These are phyloP conservation scores for Ciona savignyi DNA, from an alignment of 23 tunicate species.

Conservation along the genomic window DNA sequence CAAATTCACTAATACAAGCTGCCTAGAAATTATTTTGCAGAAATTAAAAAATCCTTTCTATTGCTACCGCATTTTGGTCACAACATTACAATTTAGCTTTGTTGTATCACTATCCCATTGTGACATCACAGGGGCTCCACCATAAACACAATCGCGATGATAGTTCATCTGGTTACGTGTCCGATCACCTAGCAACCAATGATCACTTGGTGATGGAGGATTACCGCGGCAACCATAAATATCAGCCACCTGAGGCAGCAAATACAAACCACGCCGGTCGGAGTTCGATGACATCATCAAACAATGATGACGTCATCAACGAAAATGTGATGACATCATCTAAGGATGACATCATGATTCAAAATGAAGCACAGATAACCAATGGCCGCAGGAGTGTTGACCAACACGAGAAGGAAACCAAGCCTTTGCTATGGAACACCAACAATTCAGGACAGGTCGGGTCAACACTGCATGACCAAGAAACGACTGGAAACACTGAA, in stretches of 20 bases:
- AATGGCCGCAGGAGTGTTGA: background rate
- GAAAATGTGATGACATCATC: slow-evolving; percentile 4
- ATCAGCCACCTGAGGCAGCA: background rate
- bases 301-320: too few relatives aligned
- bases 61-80: too few relatives aligned
- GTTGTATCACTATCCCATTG: background rate
- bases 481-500: background rate
- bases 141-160: slow-evolving; percentile 19
- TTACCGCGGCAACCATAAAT: background rate
- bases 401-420: slow-evolving; percentile 4
- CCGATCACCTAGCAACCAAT: slow-evolving; percentile 14
- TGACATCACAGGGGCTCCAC: background rate
- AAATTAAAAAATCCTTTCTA: too few relatives aligned
- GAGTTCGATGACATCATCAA: slow-evolving; percentile 18
- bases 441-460: slow-evolving; percentile 42
- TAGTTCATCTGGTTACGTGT: slow-evolving; percentile 39
- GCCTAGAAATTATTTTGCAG: too few relatives aligned
- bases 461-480: background rate
- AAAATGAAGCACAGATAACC: slow-evolving; percentile 9
- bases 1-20: too few relatives aligned
- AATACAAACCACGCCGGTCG: background rate
- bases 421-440: slow-evolving; percentile 23
- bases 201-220: background rate
- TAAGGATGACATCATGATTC: background rate
- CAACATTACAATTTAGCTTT: background rate